Evolutionary conservation across 2,797 vertebrate species (phyloP).

Genomic region (Poecilia gillii): DNA sequence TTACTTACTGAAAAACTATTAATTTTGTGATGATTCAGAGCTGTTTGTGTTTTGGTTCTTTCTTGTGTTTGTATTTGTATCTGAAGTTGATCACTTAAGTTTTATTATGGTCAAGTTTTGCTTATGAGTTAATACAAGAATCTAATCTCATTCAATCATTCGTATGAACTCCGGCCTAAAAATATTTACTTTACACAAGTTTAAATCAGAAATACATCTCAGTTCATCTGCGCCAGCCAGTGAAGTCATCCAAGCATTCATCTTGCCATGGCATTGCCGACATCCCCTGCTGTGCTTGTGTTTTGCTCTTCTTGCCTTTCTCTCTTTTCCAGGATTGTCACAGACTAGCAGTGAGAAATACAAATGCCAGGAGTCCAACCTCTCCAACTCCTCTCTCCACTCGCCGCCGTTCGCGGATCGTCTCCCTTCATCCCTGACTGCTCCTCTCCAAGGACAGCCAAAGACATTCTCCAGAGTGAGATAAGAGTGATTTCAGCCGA

Average conservation of each 20-base stretch:
- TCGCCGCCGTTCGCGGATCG: constrained; percentile 34
- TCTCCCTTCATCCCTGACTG: constrained; percentile 69
- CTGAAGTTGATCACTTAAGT: not conserved
- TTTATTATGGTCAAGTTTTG: not conserved
- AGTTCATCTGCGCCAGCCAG: constrained; percentile 11
- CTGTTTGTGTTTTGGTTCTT: not conserved
- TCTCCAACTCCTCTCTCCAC: constrained; percentile 36
- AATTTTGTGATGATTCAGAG: not conserved
- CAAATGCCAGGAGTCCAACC: constrained; percentile 63
- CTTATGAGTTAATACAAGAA: not conserved
- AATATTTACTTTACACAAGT: constrained; percentile 22
- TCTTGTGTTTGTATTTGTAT: not conserved
- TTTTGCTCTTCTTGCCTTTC: constrained; percentile 42
- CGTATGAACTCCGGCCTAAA: constrained; percentile 10
- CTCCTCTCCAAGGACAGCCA: constrained; percentile 82
- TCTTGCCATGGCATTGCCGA: constrained; percentile 56
- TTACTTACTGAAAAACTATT: not conserved
- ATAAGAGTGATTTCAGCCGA: constrained; percentile 72
- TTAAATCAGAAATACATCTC: constrained; percentile 40
- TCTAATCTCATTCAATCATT: not conserved
- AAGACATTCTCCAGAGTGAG: constrained; percentile 75
- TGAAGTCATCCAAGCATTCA: constrained; percentile 43
- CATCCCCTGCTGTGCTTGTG: constrained; percentile 48
- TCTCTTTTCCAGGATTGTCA: constrained; percentile 65
- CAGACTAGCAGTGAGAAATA: constrained; percentile 79